These are phyloP conservation scores for Actias luna DNA, from an alignment of 2,888 invertebrate species.

Conservation along the genomic window DNA sequence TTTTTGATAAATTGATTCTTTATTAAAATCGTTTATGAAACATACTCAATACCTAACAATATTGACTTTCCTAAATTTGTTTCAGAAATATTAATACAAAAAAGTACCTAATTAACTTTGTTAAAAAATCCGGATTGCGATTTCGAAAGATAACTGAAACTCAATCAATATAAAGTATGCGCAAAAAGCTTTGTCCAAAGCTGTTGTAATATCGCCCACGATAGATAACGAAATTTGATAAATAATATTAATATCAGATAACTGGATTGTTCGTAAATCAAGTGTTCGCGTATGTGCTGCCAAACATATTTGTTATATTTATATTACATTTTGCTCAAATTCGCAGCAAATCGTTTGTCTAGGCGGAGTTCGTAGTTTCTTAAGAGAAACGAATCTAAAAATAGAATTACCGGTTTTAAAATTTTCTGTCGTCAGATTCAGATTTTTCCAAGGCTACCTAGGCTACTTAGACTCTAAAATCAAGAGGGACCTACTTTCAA, in stretches of 20 bases:
- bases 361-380: background rate
- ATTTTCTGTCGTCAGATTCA: too few relatives aligned
- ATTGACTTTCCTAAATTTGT: too few relatives aligned
- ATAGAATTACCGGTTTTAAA: background rate
- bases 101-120: too few relatives aligned
- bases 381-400: background rate
- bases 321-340: background rate
- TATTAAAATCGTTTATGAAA: too few relatives aligned
- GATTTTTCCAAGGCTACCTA: too few relatives aligned
- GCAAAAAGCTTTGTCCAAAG: conserved; percentile 28
- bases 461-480: too few relatives aligned
- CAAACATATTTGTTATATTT: background rate
- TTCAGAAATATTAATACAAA: too few relatives aligned
- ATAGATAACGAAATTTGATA: conserved; percentile 10
- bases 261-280: conserved; percentile 10
- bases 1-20: too few relatives aligned
- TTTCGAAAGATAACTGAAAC: conserved; percentile 2
- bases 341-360: background rate
- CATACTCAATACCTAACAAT: too few relatives aligned
- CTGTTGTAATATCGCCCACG: conserved; percentile 13
- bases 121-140: too few relatives aligned
- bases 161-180: background rate
- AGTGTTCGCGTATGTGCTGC: background rate
- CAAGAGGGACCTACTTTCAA: too few relatives aligned
- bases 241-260: conserved; percentile 2